Percentiles rank a stretch among this genome's conserved stretches.
Conservation (phyloP, 2,113 vertebrate genomes). For the Megaceryle maxima region DNA sequence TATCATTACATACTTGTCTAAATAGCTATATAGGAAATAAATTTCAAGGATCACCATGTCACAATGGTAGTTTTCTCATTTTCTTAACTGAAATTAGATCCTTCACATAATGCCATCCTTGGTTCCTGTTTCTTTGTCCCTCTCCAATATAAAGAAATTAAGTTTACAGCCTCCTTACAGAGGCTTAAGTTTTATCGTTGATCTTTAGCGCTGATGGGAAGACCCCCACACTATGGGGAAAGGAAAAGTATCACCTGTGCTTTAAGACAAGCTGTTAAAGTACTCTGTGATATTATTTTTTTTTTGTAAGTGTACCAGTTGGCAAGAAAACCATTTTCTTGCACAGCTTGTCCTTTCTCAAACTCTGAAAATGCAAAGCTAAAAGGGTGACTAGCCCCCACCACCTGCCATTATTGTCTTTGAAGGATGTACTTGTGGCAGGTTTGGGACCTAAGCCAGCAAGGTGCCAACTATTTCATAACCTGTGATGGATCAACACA, state of each 20-base stretch:
- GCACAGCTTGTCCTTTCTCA: not conserved
- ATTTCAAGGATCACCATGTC: not conserved
- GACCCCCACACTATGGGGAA: not conserved
- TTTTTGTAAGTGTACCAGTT: not conserved
- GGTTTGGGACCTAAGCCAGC: not conserved
- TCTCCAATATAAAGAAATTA: not conserved
- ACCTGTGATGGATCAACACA: not conserved
- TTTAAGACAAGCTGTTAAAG: not conserved
- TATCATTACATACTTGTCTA: not conserved
- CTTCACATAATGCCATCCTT: not conserved
- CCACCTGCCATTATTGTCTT: not conserved
- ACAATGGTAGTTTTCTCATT: not conserved
- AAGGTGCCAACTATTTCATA: not conserved
- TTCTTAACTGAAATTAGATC: not conserved
- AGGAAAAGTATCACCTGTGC: not conserved
- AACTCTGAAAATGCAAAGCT: not conserved
- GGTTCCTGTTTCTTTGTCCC: not conserved
- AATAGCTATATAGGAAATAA: not conserved
- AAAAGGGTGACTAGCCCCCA: not conserved
- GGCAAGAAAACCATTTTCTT: not conserved
- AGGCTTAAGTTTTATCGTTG: not conserved
- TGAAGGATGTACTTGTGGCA: not conserved
- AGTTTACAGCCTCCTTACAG: not conserved
- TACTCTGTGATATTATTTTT: not conserved
- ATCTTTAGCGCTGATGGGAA: not conserved